These are phyloP conservation scores for Dolichallabes microphthalmus DNA, from an alignment of 2,113 vertebrate species.

Conservation along the genomic window DNA sequence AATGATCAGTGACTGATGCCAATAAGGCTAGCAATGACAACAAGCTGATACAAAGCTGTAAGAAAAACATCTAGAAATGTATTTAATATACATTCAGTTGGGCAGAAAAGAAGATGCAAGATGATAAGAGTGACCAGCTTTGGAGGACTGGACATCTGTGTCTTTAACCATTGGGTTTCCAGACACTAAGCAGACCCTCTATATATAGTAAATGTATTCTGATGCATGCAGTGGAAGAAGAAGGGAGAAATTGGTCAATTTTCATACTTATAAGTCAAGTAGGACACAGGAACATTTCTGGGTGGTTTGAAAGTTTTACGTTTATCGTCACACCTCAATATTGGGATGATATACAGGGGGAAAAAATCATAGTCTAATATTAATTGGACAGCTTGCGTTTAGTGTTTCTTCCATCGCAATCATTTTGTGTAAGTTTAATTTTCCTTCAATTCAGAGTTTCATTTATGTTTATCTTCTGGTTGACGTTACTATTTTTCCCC, in stretches of 20 bases:
- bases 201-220: not conserved
- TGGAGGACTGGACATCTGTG: not conserved
- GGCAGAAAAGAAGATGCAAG: conserved; percentile 6
- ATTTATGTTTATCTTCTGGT: not conserved
- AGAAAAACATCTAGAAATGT: not conserved
- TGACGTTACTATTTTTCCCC: not conserved
- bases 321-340: not conserved
- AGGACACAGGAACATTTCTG: not conserved
- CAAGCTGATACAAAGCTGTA: not conserved
- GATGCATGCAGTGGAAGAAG: not conserved
- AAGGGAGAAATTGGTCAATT: not conserved
- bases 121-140: too few relatives aligned
- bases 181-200: not conserved
- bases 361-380: too few relatives aligned
- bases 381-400: not conserved
- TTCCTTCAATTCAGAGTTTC: not conserved
- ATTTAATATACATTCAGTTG: conserved; percentile 18
- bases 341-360: not conserved
- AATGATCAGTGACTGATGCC: conserved; percentile 8
- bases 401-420: not conserved
- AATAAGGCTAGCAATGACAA: not conserved
- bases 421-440: not conserved
- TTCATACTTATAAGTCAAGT: not conserved
- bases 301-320: not conserved
- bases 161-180: not conserved